Evolutionary conservation across 2,113 vertebrate genomes (phyloP), one percentile per base, ranked within the genome.

Genomic region (Acrocephalus arundinaceus): DNA sequence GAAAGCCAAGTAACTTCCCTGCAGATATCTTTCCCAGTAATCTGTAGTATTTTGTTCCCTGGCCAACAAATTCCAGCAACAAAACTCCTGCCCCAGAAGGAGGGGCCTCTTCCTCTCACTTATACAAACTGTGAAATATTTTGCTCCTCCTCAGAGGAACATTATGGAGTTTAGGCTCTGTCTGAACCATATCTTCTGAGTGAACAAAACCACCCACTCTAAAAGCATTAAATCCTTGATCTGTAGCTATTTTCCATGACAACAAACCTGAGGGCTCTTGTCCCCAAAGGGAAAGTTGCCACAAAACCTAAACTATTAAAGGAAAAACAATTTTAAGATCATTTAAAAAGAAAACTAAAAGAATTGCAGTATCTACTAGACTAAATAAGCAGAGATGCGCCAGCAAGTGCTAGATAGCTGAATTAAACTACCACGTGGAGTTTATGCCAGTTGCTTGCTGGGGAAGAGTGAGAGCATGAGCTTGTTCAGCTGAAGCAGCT

Each of bases 321-420:
- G 54, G 41, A 74, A 94, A 63, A 82, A 63, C 27, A 78, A 63
- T 27, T 72, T 91, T 35, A 94, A 76, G 37, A 70, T 33, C 1
- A 52, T 85, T 95, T 85, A 9, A 91, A 87, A 87, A 72, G 70
- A 75, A 61, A 94, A 89, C 51, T 15, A 58, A 10, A 75, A 59
- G 35, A 88, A 83, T 11, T 89, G 94, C 93, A 91, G 4, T 83
- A 79, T 75, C 65, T 95, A 96, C 54, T n/a, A 93, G 72, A 62
- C 90, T 97, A 97, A 54, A 2, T 57, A 96, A 98, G 97, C 97
- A 94, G 90, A 93, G 93, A 76, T 90, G 90, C 92, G 96, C 90
- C 75, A 96, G 94, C 39, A 83, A 94, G 58, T 91, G 92, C 85
- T 79, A 93, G 76, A 72, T 0, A 94, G 92, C 78, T 66, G 79